These are phyloP conservation scores for Agraylea sexmaculata DNA, from an alignment of 1,140 invertebrate genomes.

Conservation along the genomic window DNA sequence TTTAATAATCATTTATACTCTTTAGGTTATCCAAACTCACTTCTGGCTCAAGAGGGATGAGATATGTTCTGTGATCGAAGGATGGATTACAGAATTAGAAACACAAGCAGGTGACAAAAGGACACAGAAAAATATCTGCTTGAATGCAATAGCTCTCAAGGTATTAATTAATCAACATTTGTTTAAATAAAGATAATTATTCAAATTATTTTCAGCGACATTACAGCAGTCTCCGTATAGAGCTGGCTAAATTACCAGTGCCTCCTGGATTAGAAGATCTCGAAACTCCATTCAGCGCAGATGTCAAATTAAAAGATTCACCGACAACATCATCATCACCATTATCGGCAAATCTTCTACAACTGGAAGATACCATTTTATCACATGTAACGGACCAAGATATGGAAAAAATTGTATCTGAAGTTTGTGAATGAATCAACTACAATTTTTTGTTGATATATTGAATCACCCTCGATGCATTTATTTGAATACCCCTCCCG, in stretches of 20 bases:
- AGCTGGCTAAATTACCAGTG: slow-evolving; percentile 64
- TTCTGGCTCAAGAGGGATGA: slow-evolving; percentile 92
- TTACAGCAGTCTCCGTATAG: slow-evolving; percentile 66
- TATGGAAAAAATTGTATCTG: slow-evolving; percentile 63
- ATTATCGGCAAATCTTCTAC: slow-evolving; percentile 16
- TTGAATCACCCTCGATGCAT: no score
- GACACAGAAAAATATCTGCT: slow-evolving; percentile 57
- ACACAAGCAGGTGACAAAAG: slow-evolving; percentile 59
- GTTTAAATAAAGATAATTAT: not conserved
- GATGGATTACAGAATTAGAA: slow-evolving; percentile 82
- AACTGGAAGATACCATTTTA: slow-evolving; percentile 37
- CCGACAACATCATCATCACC: slow-evolving; percentile 19
- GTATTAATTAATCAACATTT: slow-evolving; percentile 38
- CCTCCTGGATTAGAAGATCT: slow-evolving; percentile 60
- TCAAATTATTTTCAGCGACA: slow-evolving; percentile 52
- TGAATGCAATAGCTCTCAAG: slow-evolving; percentile 64
- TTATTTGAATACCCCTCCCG: no score
- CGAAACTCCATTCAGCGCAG: slow-evolving; percentile 46
- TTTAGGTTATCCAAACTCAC: slow-evolving; percentile 80
- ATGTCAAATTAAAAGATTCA: slow-evolving; percentile 31
- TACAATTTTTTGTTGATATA: no score
- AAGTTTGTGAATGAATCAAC: slow-evolving; percentile 47
- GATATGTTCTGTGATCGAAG: slow-evolving; percentile 77
- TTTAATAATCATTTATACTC: slow-evolving; percentile 14
- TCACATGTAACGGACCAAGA: no score